A percentile compares a stretch with the other conserved stretches of the same genome.
phyloP scores from a whole-genome alignment of 2,888 invertebrate species.

The Andrena dorsata region DNA sequence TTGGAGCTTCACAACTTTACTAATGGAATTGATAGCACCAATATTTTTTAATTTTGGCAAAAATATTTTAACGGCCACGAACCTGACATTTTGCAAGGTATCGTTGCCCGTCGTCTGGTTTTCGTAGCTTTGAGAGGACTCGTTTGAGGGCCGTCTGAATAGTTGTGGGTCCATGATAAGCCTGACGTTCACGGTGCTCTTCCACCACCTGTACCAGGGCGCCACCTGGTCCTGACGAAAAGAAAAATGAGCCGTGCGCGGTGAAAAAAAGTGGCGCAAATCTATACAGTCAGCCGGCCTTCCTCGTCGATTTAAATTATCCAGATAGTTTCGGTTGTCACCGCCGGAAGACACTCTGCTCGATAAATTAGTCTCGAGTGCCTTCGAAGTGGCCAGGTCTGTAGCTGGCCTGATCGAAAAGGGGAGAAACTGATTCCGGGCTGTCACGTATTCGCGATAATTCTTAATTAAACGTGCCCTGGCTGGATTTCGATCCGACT shows the following conservation, averaged over 20 bases:
- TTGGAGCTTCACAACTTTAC: too few relatives aligned
- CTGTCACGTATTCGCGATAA: conserved; percentile 64
- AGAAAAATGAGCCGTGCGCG: conserved; percentile 51
- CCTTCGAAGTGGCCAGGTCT: conserved; percentile 45
- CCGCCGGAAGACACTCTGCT: conserved; percentile 60
- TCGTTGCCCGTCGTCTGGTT: conserved; percentile 56
- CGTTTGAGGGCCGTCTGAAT: conserved; percentile 65
- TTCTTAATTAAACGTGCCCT: conserved; percentile 67
- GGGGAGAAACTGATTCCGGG: conserved; percentile 62
- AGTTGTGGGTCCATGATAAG: conserved; percentile 87
- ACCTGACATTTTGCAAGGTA: conserved; percentile 25
- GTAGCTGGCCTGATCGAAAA: conserved; percentile 56
- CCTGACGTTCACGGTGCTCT: conserved; percentile 88
- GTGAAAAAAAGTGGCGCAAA: conserved; percentile 1
- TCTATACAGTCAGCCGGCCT: conserved; percentile 16
- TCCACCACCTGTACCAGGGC: conserved; percentile 90
- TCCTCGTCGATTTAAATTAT: conserved; percentile 66
- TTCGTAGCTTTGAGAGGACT: conserved; percentile 66
- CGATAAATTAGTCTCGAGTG: conserved; percentile 67
- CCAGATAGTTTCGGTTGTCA: conserved; percentile 65
- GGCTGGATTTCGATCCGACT: conserved; percentile 64
- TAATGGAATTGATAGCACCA: not conserved
- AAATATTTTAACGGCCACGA: not conserved
- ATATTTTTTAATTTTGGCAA: not conserved
- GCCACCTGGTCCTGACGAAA: conserved; percentile 87